Conservation (phyloP, 2,888 invertebrate species). For the Orchestes rusci region DNA sequence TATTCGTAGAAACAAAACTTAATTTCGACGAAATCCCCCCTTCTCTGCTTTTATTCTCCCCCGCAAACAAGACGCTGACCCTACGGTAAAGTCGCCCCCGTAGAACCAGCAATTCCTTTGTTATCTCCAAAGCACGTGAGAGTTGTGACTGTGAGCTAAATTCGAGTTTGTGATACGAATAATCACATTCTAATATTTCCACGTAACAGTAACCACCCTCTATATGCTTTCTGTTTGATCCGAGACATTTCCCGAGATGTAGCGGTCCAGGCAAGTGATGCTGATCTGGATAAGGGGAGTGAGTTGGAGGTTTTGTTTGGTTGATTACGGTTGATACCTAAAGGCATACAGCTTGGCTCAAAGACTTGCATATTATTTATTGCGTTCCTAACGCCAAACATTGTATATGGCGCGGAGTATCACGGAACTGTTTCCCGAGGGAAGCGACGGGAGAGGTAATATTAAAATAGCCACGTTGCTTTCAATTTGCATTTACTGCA, state of each 20-base stretch:
- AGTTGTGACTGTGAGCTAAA: constrained; percentile 24
- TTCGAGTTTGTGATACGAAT: background rate
- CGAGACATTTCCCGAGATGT: constrained; percentile 42
- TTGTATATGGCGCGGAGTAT: constrained; percentile 35
- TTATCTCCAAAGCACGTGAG: constrained; percentile 40
- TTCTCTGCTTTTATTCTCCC: constrained; percentile 5
- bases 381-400: constrained; percentile 45
- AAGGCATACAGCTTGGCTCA: constrained; percentile 43
- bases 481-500: constrained; percentile 17
- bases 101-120: constrained; percentile 43
- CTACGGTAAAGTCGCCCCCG: constrained; percentile 31
- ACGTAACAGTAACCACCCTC: constrained; percentile 44
- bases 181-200: constrained; percentile 33
- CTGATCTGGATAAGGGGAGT: background rate
- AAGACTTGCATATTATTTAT: constrained; percentile 48
- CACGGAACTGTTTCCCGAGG: constrained; percentile 24
- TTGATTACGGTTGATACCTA: constrained; percentile 40
- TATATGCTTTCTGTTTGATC: constrained; percentile 48
- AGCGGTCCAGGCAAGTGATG: constrained; percentile 34
- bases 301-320: constrained; percentile 23
- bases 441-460: constrained; percentile 16
- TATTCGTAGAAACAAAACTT: constrained; percentile 26
- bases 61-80: constrained; percentile 31
- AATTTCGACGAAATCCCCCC: constrained; percentile 24
- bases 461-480: constrained; percentile 21